Base-by-base conservation (phyloP, 2,113 vertebrate species). In the Salvelinus namaycush region DNA sequence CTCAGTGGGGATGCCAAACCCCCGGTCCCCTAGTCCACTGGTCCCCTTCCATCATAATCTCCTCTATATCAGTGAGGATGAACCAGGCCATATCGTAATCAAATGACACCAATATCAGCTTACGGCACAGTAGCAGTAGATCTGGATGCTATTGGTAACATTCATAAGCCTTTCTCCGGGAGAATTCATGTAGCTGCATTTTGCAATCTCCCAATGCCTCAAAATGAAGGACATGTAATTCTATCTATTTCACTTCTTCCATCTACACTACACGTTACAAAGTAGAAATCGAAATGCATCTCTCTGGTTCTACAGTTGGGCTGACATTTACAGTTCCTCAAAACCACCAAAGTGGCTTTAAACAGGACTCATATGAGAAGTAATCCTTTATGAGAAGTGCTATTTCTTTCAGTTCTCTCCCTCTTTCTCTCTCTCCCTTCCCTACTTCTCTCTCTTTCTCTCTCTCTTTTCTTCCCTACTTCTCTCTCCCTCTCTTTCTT, bases 401-500 rank as follows among this genome's bases (percentile, higher is more conserved):
- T 68, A 1, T 74, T 64, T 74, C 48, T 44, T 44, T 44, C 39
- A 44, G 39, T 44, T 24, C 18, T 39, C 51, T 29, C 65, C 51
- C 74, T 68, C 65, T 69, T 31, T 34, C 24, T 18, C 65, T 68
- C 74, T 68, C 48, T 75, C 44, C 44, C 69, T 67, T 85, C 73
- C 79, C 48, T 49, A 48, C 49, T 75, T 80, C 65, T n/a, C 74
- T 68, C 49, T 75, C 65, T 66, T n/a, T 39, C 22, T 26, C 49
- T 57, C 65, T 59, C 65, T 69, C 74, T 57, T 48, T 75, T 24
- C 69, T 67, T 83, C 73, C 79, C 31, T 59, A 54, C 69, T 75
- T 80, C 78, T 72, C 72, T 73, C 73, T 74, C 72, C 66, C 77
- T 84, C 59, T 54, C 60, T 72, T 48, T 48, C 60, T 54, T 66